These are phyloP conservation scores for Elachura formosa DNA, from an alignment of 2,113 vertebrate genomes.

Conservation along the genomic window DNA sequence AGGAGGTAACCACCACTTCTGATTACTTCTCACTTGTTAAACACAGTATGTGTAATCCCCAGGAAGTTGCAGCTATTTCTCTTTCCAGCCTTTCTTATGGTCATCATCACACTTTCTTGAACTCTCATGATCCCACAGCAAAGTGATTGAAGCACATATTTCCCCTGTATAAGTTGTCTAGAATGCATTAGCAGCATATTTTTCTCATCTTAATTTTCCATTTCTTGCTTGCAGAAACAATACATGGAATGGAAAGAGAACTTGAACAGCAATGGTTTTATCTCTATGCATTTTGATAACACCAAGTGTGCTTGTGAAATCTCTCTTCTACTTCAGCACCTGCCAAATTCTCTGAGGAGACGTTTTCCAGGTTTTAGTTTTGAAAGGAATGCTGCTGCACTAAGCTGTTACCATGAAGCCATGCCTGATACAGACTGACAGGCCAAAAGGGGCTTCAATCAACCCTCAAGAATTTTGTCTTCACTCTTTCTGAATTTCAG, in stretches of 20 bases:
- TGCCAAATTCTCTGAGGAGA: background rate
- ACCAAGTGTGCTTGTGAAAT: background rate
- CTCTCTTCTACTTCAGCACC: background rate
- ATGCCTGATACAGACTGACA: background rate
- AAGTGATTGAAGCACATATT: background rate
- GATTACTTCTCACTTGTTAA: background rate
- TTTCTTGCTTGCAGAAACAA: background rate
- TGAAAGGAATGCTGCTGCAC: background rate
- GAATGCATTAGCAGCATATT: background rate
- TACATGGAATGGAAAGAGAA: background rate
- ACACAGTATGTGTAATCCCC: background rate
- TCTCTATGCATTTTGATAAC: background rate
- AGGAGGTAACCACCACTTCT: background rate
- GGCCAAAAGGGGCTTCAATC: background rate
- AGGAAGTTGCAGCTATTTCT: background rate
- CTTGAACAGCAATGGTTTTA: background rate
- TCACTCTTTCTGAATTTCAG: background rate
- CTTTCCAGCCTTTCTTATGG: background rate
- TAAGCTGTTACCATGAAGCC: background rate
- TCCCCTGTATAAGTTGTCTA: background rate
- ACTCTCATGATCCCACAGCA: background rate
- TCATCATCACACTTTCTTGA: background rate
- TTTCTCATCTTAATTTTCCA: background rate
- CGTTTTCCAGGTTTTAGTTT: background rate
- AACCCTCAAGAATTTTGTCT: background rate